A percentile compares a stretch with the other conserved stretches of the same genome.
Evolutionary conservation across 92 coral and sea anemone species (phyloP).

Genomic region (Phymanthus crucifer): DNA sequence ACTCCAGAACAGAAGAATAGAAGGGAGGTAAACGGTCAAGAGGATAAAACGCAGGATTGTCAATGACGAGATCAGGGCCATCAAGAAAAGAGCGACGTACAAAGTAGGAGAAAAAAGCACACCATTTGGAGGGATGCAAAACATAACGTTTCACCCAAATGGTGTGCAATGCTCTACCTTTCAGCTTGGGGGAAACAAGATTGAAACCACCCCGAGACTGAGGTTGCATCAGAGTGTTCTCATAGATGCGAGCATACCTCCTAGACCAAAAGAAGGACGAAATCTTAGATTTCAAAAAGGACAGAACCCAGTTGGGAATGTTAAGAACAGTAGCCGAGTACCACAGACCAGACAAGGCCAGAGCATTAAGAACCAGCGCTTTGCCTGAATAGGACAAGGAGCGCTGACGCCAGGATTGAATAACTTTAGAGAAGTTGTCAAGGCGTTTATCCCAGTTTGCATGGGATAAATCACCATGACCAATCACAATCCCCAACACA

Average conservation of each 20-base stretch:
- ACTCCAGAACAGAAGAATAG: neutral
- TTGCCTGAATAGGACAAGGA: slow-evolving; percentile 24
- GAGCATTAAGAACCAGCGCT: slow-evolving; percentile 28
- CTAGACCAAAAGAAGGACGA: neutral
- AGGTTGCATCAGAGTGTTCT: neutral
- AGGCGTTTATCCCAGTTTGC: slow-evolving; percentile 30
- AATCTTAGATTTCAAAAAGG: too few relatives aligned
- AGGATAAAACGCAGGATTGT: neutral
- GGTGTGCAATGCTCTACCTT: neutral
- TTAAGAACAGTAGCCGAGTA: slow-evolving; percentile 1
- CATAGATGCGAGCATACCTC: neutral
- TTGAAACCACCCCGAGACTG: neutral
- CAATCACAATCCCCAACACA: slow-evolving; percentile 27
- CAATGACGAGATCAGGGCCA: neutral
- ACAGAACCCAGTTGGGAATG: neutral
- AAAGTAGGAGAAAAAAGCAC: neutral
- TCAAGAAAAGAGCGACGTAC: neutral
- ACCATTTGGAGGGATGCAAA: neutral
- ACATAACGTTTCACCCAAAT: neutral
- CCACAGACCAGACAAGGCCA: slow-evolving; percentile 45
- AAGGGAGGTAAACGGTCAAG: neutral
- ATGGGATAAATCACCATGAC: neutral
- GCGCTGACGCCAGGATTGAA: slow-evolving; percentile 24
- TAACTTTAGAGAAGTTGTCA: neutral
- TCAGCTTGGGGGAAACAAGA: neutral